A percentile compares a stretch with the other conserved stretches of the same genome.
Conservation (phyloP, 23 tunicate species). For the Styela clava region DNA sequence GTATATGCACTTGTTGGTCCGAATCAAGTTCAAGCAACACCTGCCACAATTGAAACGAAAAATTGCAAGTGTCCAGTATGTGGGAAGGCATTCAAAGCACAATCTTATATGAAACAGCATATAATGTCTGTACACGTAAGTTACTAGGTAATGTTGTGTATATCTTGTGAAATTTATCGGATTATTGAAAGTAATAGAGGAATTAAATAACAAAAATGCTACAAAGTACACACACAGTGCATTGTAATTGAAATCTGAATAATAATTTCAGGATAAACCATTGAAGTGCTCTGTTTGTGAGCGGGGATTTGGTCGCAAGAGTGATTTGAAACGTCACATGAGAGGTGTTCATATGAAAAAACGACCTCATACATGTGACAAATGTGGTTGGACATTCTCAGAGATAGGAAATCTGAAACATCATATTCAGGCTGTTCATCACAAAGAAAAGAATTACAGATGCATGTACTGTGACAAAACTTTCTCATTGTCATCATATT, state of each 20-base stretch:
- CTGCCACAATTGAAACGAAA: background rate
- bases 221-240: no score
- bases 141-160: background rate
- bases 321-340: slow-evolving; percentile 80
- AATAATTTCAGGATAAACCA: slow-evolving; percentile 75
- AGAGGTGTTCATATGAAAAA: slow-evolving; percentile 92
- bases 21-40: background rate
- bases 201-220: no score
- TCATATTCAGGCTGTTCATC: slow-evolving; percentile 92
- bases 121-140: slow-evolving; percentile 75
- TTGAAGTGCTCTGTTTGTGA: slow-evolving; percentile 83
- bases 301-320: slow-evolving; percentile 79
- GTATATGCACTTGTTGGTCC: background rate
- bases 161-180: no score
- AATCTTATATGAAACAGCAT: slow-evolving; percentile 65
- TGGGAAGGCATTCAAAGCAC: slow-evolving; percentile 57
- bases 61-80: slow-evolving; percentile 42
- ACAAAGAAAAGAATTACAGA: slow-evolving; percentile 74
- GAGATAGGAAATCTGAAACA: slow-evolving; percentile 85
- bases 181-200: no score
- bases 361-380: slow-evolving; percentile 69
- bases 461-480: slow-evolving; percentile 64
- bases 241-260: no score
- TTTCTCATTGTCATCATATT: slow-evolving; percentile 67
- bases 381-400: slow-evolving; percentile 93